Percentiles rank a stretch among this genome's conserved stretches.
These are phyloP conservation scores for Conus betulinus DNA, from an alignment of 1,140 invertebrate genomes.

Conservation along the genomic window DNA sequence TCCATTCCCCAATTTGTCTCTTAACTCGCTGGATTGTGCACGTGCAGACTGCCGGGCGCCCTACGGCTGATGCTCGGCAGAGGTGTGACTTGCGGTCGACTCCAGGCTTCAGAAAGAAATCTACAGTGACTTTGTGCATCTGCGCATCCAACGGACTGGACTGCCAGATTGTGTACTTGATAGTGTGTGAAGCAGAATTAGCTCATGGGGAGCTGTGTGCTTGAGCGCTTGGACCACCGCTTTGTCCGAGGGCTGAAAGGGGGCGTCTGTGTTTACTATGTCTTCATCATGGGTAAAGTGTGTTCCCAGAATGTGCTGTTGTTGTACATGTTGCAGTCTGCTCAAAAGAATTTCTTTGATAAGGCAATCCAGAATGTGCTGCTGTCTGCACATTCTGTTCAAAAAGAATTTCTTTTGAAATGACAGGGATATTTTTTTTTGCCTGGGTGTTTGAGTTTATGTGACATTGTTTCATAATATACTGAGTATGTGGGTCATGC, in stretches of 20 bases:
- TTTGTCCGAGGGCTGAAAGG: background rate
- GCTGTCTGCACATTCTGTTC: too few relatives aligned
- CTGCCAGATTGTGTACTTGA: constrained; percentile 18
- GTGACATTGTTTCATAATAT: too few relatives aligned
- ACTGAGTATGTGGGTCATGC: too few relatives aligned
- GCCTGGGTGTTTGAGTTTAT: too few relatives aligned
- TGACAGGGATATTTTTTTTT: too few relatives aligned
- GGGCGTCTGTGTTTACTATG: constrained; percentile 4
- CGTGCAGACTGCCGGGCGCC: constrained; percentile 31
- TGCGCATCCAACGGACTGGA: background rate
- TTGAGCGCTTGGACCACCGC: background rate
- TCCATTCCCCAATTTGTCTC: background rate
- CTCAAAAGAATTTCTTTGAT: background rate
- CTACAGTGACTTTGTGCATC: constrained; percentile 7
- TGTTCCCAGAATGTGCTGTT: constrained; percentile 8
- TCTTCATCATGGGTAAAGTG: constrained; percentile 22
- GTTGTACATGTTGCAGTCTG: background rate
- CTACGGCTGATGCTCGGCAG: constrained; percentile 6
- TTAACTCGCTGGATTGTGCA: constrained; percentile 28
- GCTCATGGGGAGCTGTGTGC: background rate
- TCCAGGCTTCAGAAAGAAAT: background rate
- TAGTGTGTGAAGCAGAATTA: constrained; percentile 3
- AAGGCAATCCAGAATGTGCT: too few relatives aligned
- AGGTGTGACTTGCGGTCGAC: background rate
- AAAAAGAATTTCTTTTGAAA: too few relatives aligned